Percentiles rank a stretch among this genome's conserved stretches.
Evolutionary conservation across 2,113 vertebrate genomes (phyloP).

Genomic region (Phocoena phocoena): DNA sequence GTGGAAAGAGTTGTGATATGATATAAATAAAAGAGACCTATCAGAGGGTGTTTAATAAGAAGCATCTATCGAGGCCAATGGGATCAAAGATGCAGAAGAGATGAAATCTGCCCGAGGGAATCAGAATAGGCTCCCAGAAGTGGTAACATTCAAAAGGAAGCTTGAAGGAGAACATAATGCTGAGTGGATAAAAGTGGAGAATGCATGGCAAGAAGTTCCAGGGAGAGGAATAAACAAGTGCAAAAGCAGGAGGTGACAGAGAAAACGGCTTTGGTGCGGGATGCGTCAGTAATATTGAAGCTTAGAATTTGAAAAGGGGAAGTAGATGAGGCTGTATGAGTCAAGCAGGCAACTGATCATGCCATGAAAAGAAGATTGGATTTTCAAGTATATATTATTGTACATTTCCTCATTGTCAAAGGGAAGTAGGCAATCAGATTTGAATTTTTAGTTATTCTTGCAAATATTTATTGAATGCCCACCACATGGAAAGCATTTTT

Average conservation of each 20-base stretch:
- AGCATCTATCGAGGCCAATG: background rate
- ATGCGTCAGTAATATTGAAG: background rate
- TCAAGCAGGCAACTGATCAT: background rate
- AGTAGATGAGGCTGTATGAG: background rate
- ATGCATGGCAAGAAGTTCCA: background rate
- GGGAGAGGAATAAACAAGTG: background rate
- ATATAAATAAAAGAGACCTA: background rate
- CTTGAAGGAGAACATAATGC: background rate
- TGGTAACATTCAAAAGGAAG: background rate
- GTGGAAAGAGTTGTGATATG: background rate
- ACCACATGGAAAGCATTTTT: background rate
- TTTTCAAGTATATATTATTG: background rate
- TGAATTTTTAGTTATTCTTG: background rate
- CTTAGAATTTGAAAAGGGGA: background rate
- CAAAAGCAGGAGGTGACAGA: background rate
- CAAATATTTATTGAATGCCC: background rate
- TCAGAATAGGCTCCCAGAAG: background rate
- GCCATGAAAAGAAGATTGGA: background rate
- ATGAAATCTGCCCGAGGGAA: background rate
- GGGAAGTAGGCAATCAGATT: background rate
- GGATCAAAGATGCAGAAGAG: background rate
- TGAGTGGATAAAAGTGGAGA: background rate
- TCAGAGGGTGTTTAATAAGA: background rate
- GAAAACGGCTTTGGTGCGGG: background rate
- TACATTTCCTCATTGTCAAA: background rate